Percentiles rank a stretch among this genome's conserved stretches.
phyloP scores from a whole-genome alignment of 2,113 vertebrate genomes.

The Tringa solitaria region DNA sequence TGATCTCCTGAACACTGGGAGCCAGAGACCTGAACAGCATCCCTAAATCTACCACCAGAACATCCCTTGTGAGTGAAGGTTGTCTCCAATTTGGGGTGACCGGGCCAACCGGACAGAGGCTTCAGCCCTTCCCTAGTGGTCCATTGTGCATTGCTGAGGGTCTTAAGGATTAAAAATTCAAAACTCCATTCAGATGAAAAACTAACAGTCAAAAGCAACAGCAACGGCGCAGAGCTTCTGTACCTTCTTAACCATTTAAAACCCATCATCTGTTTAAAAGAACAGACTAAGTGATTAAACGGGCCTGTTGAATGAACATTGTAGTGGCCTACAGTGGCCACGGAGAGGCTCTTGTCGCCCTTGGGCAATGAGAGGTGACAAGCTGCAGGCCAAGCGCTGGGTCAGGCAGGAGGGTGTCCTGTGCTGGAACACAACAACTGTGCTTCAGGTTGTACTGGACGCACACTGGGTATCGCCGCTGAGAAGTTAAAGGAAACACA shows the following conservation, averaged over 20 bases:
- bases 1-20: background rate
- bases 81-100: background rate
- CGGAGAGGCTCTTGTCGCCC: background rate
- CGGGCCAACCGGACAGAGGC: background rate
- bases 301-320: background rate
- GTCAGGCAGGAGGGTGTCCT: background rate
- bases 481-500: background rate
- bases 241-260: background rate
- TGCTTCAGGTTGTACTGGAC: background rate
- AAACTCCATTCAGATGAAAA: background rate
- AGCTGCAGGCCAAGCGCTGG: background rate
- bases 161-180: background rate
- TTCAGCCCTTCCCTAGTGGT: background rate
- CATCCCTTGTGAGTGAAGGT: background rate
- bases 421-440: background rate
- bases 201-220: background rate
- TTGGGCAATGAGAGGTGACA: background rate
- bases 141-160: accelerated
- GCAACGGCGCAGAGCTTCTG: background rate
- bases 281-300: background rate
- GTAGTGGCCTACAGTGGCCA: background rate
- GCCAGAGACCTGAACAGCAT: background rate
- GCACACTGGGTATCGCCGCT: no score
- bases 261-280: background rate
- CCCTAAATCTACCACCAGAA: background rate